Conservation (phyloP, 2,797 vertebrate genomes). For the Threskiornis aethiopicus region DNA sequence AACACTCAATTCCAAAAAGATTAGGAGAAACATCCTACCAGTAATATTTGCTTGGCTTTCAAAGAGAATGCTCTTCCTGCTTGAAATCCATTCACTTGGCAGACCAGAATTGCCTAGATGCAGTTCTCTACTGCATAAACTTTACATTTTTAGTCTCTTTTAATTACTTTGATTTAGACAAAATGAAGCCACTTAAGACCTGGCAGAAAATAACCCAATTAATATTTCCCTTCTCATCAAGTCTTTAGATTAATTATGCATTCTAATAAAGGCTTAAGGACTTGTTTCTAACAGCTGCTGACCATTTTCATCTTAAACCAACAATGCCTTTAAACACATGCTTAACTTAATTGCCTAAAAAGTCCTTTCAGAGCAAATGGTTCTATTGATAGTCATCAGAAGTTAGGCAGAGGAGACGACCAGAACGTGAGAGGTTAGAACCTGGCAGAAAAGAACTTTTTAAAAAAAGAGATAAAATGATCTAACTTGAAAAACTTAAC, state of each 20-base stretch:
- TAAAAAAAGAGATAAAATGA: neutral
- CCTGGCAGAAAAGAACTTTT: neutral
- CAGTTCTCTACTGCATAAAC: neutral
- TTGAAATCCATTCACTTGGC: neutral
- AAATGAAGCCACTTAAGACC: slow-evolving; percentile 54
- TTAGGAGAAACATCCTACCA: neutral
- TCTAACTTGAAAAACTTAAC: neutral
- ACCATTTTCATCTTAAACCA: slow-evolving; percentile 38
- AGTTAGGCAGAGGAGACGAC: neutral
- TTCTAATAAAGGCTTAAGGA: slow-evolving; percentile 43
- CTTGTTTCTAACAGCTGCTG: slow-evolving; percentile 44
- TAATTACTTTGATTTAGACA: slow-evolving; percentile 64
- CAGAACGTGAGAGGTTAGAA: neutral
- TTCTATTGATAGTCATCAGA: neutral
- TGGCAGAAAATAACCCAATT: slow-evolving; percentile 51
- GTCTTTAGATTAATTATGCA: slow-evolving; percentile 51
- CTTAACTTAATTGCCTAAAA: slow-evolving; percentile 22
- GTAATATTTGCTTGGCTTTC: neutral
- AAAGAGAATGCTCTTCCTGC: neutral
- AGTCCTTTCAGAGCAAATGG: neutral
- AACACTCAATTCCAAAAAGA: neutral
- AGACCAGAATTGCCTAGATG: slow-evolving; percentile 2
- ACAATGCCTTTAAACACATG: neutral
- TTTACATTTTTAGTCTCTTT: slow-evolving; percentile 53
- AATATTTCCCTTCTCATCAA: slow-evolving; percentile 50